Evolutionary conservation across 1,140 invertebrate genomes (phyloP).

Genomic region (Brachionus sp.): DNA sequence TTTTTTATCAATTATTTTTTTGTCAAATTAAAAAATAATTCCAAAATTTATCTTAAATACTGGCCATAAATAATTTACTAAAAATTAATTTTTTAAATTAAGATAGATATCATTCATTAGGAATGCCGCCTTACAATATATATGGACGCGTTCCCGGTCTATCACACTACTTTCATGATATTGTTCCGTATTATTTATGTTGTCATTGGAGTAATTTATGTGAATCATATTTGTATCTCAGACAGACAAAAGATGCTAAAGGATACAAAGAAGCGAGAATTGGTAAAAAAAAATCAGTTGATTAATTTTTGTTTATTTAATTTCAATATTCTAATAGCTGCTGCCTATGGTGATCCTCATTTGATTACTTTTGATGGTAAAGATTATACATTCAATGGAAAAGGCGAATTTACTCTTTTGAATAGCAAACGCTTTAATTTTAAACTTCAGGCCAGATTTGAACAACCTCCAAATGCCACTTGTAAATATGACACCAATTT

Average conservation of each 20-base stretch:
- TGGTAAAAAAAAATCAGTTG: background rate
- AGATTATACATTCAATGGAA: slow-evolving; percentile 85
- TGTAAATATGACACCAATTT: background rate
- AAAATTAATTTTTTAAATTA: background rate
- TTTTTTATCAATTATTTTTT: too few species aligned
- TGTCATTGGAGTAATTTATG: slow-evolving; percentile 91
- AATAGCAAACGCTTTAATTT: slow-evolving; percentile 45
- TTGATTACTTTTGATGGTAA: slow-evolving; percentile 72
- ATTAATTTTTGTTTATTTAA: background rate
- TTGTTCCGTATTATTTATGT: slow-evolving; percentile 85
- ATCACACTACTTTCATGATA: slow-evolving; percentile 90
- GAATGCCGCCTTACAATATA: slow-evolving; percentile 82
- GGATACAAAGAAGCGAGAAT: slow-evolving; percentile 80
- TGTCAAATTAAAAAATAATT: too few species aligned
- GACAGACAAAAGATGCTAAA: slow-evolving; percentile 88
- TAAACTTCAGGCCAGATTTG: slow-evolving; percentile 45
- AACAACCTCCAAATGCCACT: slow-evolving; percentile 44
- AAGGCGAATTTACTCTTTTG: slow-evolving; percentile 85
- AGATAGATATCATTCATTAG: slow-evolving; percentile 65
- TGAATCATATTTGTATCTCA: slow-evolving; percentile 84
- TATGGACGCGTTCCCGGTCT: slow-evolving; percentile 80
- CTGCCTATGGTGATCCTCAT: slow-evolving; percentile 89
- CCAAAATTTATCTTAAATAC: too few species aligned
- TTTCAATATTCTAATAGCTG: slow-evolving; percentile 54
- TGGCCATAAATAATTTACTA: too few species aligned